Evolutionary conservation across 2,797 vertebrate genomes (phyloP).

Genomic region (Eupleurogrammus muticus): DNA sequence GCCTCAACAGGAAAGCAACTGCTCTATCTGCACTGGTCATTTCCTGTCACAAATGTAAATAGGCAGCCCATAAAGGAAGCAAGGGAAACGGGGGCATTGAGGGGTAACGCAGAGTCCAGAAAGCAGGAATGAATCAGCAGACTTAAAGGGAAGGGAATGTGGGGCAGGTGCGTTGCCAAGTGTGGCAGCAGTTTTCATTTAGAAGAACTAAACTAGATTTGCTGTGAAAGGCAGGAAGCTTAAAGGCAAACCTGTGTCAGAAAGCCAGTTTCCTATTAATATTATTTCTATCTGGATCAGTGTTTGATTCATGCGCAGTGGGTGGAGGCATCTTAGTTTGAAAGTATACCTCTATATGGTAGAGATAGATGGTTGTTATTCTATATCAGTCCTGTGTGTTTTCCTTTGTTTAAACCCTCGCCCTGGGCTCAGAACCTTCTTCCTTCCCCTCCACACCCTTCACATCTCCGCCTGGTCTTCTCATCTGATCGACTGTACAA

Average conservation of each 20-base stretch:
- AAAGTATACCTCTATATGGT: constrained; percentile 5
- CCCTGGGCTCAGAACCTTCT: constrained; percentile 46
- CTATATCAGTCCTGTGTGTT: constrained; percentile 42
- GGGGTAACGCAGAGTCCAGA: constrained; percentile 36
- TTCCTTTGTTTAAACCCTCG: constrained; percentile 61
- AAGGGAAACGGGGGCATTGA: constrained; percentile 54
- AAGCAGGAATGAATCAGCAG: constrained; percentile 70
- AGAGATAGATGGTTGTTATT: constrained; percentile 8
- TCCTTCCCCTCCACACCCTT: constrained; percentile 71
- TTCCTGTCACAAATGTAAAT: constrained; percentile 78
- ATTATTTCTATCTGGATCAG: background rate
- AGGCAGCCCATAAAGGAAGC: constrained; percentile 71
- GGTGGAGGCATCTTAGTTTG: constrained; percentile 7
- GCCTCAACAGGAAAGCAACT: constrained; percentile 74
- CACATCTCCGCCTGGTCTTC: constrained; percentile 39
- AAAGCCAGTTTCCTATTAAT: constrained; percentile 11
- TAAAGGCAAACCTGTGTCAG: background rate
- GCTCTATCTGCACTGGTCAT: constrained; percentile 72
- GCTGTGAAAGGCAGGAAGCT: constrained; percentile 8
- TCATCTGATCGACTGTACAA: constrained; percentile 35
- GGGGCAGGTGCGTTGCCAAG: constrained; percentile 51
- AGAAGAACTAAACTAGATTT: constrained; percentile 27
- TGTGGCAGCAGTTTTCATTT: constrained; percentile 44
- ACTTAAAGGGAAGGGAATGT: constrained; percentile 40
- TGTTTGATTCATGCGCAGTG: constrained; percentile 12